A percentile compares a stretch with the other conserved stretches of the same genome.
Conservation (phyloP, 2,797 vertebrate genomes). For the Sebastes minor region DNA sequence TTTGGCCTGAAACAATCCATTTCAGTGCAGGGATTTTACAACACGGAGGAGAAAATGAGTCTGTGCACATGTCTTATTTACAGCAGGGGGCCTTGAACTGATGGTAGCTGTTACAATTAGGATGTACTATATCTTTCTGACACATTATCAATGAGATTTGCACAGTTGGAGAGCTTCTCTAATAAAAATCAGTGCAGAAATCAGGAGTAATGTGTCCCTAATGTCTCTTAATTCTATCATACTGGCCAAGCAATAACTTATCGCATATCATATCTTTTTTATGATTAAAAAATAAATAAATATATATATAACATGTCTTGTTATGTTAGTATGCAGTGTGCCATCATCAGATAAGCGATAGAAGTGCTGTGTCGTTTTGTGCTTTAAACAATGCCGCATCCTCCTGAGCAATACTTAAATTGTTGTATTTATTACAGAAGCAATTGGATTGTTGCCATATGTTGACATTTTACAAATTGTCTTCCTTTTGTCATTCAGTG, state of each 20-base stretch:
- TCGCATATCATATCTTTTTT: background rate
- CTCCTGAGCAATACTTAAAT: background rate
- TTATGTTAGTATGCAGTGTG: background rate
- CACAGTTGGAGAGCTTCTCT: background rate
- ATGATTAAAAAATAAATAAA: background rate
- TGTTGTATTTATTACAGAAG: background rate
- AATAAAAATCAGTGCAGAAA: background rate
- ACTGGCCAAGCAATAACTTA: background rate
- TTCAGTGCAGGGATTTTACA: slow-evolving; percentile 22
- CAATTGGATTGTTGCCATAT: background rate
- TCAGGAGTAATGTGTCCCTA: background rate
- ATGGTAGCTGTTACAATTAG: background rate
- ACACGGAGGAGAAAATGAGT: background rate
- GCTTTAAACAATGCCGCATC: background rate
- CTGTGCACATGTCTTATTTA: background rate
- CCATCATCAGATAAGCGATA: background rate
- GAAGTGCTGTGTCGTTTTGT: background rate
- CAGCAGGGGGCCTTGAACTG: background rate
- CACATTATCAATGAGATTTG: background rate
- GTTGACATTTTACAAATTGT: slow-evolving; percentile 10
- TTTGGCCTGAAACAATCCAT: slow-evolving; percentile 20
- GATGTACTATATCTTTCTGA: background rate
- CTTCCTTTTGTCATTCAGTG: slow-evolving; percentile 11
- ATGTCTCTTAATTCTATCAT: background rate
- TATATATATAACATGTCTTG: background rate